Conservation (phyloP, 2,888 invertebrate species). For the Amphipoea oculea region DNA sequence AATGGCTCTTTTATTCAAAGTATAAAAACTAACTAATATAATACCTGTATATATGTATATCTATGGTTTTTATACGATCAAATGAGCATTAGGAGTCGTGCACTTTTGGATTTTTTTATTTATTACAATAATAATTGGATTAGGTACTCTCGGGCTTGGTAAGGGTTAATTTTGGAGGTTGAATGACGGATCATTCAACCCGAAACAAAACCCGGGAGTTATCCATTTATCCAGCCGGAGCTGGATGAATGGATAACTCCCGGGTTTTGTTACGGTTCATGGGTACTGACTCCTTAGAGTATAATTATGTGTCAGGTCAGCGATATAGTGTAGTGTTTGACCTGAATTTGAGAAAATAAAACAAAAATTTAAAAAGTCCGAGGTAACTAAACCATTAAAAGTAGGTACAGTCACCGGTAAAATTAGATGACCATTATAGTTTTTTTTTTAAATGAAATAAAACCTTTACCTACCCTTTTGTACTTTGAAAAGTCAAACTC, state of each 20-base stretch:
- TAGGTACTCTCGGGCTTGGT: too few species aligned
- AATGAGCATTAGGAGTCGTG: too few species aligned
- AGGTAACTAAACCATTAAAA: not conserved
- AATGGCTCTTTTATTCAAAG: too few species aligned
- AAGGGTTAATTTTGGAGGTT: not conserved
- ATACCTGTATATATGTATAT: too few species aligned
- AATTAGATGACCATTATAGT: not conserved
- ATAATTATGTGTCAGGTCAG: not conserved
- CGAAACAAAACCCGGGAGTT: too few species aligned
- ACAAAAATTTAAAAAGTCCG: too few species aligned
- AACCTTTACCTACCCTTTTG: constrained; percentile 79
- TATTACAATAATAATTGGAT: not conserved
- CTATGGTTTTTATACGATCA: too few species aligned
- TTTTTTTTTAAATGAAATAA: not conserved
- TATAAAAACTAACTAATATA: too few species aligned
- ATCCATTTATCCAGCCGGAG: too few species aligned
- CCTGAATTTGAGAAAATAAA: too few species aligned
- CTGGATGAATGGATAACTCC: too few species aligned
- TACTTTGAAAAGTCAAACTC: constrained; percentile 92
- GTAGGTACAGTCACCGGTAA: not conserved
- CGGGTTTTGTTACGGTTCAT: not conserved
- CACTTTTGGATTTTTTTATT: not conserved
- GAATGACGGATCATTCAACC: not conserved
- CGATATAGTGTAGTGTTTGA: not conserved
- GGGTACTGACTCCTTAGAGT: not conserved